Percentiles rank a stretch among this genome's conserved stretches.
Evolutionary conservation across 2,797 vertebrate species (phyloP).

Genomic region (Neopelma chrysocephalum): DNA sequence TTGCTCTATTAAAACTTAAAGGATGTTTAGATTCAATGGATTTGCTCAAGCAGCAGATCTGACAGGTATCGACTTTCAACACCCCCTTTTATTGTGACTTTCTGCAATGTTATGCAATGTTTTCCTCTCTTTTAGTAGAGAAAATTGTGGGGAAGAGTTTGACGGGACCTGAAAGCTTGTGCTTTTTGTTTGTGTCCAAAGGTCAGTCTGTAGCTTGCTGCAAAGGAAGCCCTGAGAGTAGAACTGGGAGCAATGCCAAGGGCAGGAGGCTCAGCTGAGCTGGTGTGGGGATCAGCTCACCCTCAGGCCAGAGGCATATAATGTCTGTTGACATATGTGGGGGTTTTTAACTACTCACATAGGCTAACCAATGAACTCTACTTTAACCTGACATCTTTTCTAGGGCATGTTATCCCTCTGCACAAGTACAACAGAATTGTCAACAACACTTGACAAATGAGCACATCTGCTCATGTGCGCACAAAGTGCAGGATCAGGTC

Average conservation of each 20-base stretch:
- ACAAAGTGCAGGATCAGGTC: not conserved
- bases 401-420: not conserved
- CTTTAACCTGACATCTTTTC: not conserved
- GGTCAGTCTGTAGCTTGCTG: not conserved
- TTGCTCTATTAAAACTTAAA: not conserved
- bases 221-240: not conserved
- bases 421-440: not conserved
- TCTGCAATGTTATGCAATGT: not conserved
- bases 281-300: not conserved
- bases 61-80: not conserved
- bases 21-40: not conserved
- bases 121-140: not conserved
- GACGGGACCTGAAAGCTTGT: not conserved
- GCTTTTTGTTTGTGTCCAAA: not conserved
- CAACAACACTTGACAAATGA: not conserved
- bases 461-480: not conserved
- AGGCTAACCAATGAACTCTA: not conserved
- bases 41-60: not conserved
- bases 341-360: not conserved
- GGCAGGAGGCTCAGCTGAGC: not conserved
- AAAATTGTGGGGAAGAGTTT: not conserved
- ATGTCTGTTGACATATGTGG: not conserved
- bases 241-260: not conserved
- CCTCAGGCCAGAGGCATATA: not conserved
- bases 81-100: not conserved